Evolutionary conservation across 2,797 vertebrate genomes (phyloP).

Genomic region (Eulemur coronatus): DNA sequence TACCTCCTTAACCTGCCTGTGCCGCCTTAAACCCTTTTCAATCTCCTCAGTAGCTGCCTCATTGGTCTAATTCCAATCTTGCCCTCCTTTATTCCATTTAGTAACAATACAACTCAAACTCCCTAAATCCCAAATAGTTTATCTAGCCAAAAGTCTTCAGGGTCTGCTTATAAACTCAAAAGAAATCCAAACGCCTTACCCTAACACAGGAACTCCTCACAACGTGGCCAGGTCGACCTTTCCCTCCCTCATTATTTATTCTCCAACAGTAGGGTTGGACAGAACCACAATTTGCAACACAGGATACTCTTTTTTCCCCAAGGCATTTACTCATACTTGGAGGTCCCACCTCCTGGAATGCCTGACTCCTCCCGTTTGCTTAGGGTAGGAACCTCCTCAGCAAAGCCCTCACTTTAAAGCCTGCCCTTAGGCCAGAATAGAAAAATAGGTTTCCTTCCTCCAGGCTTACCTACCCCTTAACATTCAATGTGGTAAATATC

Average conservation of each 20-base stretch:
- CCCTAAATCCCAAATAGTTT: not conserved
- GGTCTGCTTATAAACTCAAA: not conserved
- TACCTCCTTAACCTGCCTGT: not conserved
- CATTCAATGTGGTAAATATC: not conserved
- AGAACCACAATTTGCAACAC: constrained; percentile 56
- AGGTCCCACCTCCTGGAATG: constrained; percentile 44
- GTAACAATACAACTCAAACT: not conserved
- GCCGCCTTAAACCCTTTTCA: not conserved
- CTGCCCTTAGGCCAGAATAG: not conserved
- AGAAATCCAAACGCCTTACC: not conserved
- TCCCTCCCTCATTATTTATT: not conserved
- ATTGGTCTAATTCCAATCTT: not conserved
- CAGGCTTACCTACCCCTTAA: not conserved
- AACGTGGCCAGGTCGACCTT: not conserved
- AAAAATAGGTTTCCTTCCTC: constrained; percentile 22
- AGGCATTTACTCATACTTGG: constrained; percentile 31
- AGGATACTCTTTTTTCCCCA: constrained; percentile 54
- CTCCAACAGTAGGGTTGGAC: not conserved
- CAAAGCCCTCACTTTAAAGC: not conserved
- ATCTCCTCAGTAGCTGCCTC: not conserved
- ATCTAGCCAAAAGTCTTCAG: constrained; percentile 27
- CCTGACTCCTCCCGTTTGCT: constrained; percentile 31
- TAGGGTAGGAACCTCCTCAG: not conserved
- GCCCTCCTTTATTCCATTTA: not conserved
- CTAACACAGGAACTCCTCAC: not conserved